These are phyloP conservation scores for Pseudopleuronectes americanus DNA, from an alignment of 2,797 vertebrate species.

Conservation along the genomic window DNA sequence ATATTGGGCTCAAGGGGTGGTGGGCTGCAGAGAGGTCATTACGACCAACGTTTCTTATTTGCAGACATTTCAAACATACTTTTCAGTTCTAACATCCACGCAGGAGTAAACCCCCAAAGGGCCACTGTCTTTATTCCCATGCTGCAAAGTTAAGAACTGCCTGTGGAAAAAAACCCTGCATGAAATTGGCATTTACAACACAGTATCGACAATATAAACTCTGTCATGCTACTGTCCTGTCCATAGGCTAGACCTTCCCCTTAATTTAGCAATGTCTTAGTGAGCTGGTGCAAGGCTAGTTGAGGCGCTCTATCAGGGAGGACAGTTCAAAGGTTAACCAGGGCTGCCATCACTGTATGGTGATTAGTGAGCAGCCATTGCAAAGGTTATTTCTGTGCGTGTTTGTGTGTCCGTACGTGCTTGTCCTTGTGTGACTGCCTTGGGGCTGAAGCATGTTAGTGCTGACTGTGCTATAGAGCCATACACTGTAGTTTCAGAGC, in stretches of 20 bases:
- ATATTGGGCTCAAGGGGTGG: conserved; percentile 33
- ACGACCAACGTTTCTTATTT: conserved; percentile 42
- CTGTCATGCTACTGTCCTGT: conserved; percentile 63
- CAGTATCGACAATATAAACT: conserved; percentile 34
- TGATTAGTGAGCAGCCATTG: conserved; percentile 74
- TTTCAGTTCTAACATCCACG: conserved; percentile 49
- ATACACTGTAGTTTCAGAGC: conserved; percentile 62
- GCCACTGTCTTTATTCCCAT: conserved; percentile 47
- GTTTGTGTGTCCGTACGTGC: conserved; percentile 72
- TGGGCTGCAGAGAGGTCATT: conserved; percentile 44
- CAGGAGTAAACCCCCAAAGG: conserved; percentile 38
- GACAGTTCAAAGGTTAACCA: conserved; percentile 79
- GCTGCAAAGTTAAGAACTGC: conserved; percentile 55
- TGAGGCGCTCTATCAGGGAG: conserved; percentile 57
- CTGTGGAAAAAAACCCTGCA: conserved; percentile 61
- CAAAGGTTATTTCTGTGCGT: conserved; percentile 77
- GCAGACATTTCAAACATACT: conserved; percentile 60
- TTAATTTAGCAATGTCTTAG: conserved; percentile 66
- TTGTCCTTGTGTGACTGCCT: conserved; percentile 73
- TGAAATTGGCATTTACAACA: conserved; percentile 65
- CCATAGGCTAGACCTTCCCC: conserved; percentile 57
- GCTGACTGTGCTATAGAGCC: conserved; percentile 69
- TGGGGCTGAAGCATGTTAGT: conserved; percentile 73
- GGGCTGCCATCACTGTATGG: conserved; percentile 72
- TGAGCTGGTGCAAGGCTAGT: conserved; percentile 53